Evolutionary conservation across 1,140 invertebrate species (phyloP).

Genomic region (Geopemphigus sp.): DNA sequence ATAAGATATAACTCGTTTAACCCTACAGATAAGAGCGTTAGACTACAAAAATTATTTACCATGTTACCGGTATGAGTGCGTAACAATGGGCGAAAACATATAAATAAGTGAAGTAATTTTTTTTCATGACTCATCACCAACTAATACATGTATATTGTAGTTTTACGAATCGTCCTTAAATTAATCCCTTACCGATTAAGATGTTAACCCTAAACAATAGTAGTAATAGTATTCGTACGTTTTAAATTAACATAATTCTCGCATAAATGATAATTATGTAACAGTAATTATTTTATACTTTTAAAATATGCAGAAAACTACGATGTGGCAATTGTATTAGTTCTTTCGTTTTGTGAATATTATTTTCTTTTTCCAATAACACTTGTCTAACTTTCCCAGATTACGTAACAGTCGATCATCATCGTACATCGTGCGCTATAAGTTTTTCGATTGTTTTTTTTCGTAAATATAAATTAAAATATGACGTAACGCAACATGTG

Average conservation of each 20-base stretch:
- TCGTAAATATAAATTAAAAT: constrained; percentile 7
- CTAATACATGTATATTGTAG: no score
- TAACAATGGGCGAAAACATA: no score
- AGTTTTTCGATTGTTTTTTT: constrained; percentile 17
- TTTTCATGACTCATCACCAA: no score
- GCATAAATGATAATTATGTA: background rate
- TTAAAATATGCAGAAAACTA: background rate
- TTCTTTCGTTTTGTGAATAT: background rate
- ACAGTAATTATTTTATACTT: background rate
- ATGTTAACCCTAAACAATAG: background rate
- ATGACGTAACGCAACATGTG: background rate
- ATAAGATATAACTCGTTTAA: no score
- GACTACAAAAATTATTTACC: no score
- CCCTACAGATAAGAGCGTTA: no score
- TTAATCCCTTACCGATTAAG: background rate
- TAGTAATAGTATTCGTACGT: background rate
- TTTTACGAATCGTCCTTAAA: no score
- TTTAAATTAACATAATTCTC: no score
- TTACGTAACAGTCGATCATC: background rate
- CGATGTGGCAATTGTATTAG: background rate
- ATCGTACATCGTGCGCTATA: background rate
- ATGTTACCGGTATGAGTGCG: no score
- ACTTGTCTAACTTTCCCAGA: background rate
- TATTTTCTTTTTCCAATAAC: constrained; percentile 4
- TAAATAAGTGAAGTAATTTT: no score